Conservation (phyloP, 2,797 vertebrate species). For the Philypnodon macrostomus region DNA sequence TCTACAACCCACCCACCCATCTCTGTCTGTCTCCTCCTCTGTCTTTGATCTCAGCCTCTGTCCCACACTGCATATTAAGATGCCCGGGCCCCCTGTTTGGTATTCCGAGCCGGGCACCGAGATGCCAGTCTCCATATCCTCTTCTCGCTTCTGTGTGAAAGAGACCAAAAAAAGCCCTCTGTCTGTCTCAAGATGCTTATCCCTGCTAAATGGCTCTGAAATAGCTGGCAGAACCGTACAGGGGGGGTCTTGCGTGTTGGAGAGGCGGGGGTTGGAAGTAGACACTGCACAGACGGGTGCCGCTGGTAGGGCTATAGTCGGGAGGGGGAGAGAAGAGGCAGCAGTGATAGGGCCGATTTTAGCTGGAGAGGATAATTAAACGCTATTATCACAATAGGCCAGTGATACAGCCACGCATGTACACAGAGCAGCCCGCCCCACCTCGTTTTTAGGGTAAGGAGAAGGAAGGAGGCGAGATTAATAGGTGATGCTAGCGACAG, state of each 20-base stretch:
- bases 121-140: slow-evolving; percentile 79
- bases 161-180: slow-evolving; percentile 73
- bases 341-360: slow-evolving; percentile 86
- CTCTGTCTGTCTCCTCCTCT: slow-evolving; percentile 64
- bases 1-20: slow-evolving; percentile 48
- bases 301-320: slow-evolving; percentile 9
- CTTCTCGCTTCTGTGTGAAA: slow-evolving; percentile 69
- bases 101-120: slow-evolving; percentile 71
- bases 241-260: slow-evolving; percentile 27
- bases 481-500: slow-evolving; percentile 44
- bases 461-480: slow-evolving; percentile 59
- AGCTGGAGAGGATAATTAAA: slow-evolving; percentile 93
- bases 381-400: slow-evolving; percentile 95
- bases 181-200: slow-evolving; percentile 79
- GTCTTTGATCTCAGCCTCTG: slow-evolving; percentile 75
- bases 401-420: slow-evolving; percentile 88
- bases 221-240: slow-evolving; percentile 71
- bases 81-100: slow-evolving; percentile 74
- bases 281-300: slow-evolving; percentile 65
- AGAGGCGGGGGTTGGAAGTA: slow-evolving; percentile 48
- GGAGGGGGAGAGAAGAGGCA: slow-evolving; percentile 12
- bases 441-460: slow-evolving; percentile 51
- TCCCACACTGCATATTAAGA: slow-evolving; percentile 79
- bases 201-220: slow-evolving; percentile 76
- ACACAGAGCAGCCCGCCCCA: slow-evolving; percentile 64